Conservation (phyloP, 64 coral and sea anemone species). For the Actinia tenebrosa region DNA sequence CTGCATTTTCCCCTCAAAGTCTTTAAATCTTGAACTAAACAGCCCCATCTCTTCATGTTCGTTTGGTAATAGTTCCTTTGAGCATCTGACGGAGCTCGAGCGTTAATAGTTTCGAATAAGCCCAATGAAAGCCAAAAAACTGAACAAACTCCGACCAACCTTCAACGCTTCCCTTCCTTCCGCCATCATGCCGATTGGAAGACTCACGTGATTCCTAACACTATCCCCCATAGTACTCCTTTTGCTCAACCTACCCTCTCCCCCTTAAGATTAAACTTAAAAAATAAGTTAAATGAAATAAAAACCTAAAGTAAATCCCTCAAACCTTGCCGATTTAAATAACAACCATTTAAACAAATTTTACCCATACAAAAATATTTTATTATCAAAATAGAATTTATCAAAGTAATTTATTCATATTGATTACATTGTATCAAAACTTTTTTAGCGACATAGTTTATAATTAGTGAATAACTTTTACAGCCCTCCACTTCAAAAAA, state of each 20-base stretch:
- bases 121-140: neutral
- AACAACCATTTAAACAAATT: too few species aligned
- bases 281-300: too few species aligned
- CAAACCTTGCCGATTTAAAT: too few species aligned
- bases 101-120: conserved; percentile 9
- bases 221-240: neutral
- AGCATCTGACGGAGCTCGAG: neutral
- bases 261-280: neutral
- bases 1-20: neutral
- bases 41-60: neutral
- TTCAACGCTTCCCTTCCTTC: conserved; percentile 4
- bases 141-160: neutral
- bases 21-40: neutral
- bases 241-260: neutral
- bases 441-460: too few species aligned
- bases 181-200: neutral
- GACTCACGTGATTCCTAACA: neutral
- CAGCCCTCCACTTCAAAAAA: too few species aligned
- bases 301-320: too few species aligned
- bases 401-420: too few species aligned
- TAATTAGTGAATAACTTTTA: too few species aligned
- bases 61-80: neutral
- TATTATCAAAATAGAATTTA: too few species aligned
- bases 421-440: too few species aligned
- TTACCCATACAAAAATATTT: neutral